Evolutionary conservation across 2,888 invertebrate species (phyloP).

Genomic region (Dryadula phaetusa): DNA sequence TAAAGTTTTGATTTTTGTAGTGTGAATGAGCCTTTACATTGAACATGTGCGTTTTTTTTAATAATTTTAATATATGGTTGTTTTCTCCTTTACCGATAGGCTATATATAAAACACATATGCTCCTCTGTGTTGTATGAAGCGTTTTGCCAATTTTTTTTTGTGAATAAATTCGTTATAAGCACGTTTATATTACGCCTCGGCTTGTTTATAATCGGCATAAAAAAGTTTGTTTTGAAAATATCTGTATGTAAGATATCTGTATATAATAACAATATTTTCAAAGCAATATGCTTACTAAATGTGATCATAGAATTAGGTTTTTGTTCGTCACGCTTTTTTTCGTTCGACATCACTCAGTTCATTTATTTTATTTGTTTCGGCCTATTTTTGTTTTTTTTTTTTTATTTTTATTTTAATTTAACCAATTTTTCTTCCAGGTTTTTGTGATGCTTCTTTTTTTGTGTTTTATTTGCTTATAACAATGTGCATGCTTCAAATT

Average conservation of each 20-base stretch:
- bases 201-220: constrained; percentile 24
- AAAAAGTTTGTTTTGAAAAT: constrained; percentile 30
- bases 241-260: background rate
- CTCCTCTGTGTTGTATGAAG: constrained; percentile 1
- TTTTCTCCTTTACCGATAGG: background rate
- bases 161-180: constrained; percentile 32
- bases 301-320: constrained; percentile 10
- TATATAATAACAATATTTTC: constrained; percentile 26
- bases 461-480: constrained; percentile 39
- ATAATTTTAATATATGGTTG: background rate
- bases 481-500: constrained; percentile 39
- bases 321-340: constrained; percentile 31
- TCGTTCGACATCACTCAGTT: constrained; percentile 28
- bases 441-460: constrained; percentile 27
- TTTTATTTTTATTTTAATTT: background rate
- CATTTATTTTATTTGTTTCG: constrained; percentile 28
- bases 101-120: background rate
- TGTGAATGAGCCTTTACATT: constrained; percentile 15
- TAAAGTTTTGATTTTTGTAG: background rate
- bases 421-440: constrained; percentile 30
- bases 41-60: constrained; percentile 15
- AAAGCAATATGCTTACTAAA: constrained; percentile 26
- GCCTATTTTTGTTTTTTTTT: constrained; percentile 16
- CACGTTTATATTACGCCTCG: constrained; percentile 31
- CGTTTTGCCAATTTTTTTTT: constrained; percentile 23